Evolutionary conservation across 2,888 invertebrate genomes (phyloP), one percentile per base, ranked within the genome.

Genomic region (Lithophane leautieri): DNA sequence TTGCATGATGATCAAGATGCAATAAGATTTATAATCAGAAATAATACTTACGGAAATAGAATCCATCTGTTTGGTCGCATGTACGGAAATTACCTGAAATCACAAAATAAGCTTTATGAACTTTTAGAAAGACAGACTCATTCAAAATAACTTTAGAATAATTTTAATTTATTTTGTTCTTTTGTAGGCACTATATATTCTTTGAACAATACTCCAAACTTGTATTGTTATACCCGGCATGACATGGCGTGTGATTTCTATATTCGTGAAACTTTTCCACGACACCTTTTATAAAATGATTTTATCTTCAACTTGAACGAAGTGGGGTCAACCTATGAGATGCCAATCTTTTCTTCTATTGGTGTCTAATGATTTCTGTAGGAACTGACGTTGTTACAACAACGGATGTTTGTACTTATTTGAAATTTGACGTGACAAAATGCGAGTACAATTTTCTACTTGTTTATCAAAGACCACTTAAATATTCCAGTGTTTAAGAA

Each of bases 11-110:
- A 65, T 79, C 74, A 73, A 58, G 68, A 77, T 79, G 75, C 76
- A 79, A 76, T 61, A 78, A 79, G 60, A 79, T 71, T 76, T 70
- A 65, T 78, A 77, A 83, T 79, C 80, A 68, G 80, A 88, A 90
- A 87, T 86, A 82, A 89, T 90, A 94, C 93, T 94, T 86, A 95
- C 95, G 91, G 91, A 91, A 89, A 88, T 92, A 92, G 80, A 90
- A 91, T 92, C 92, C 92, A 88, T 92, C 92, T 87, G 91, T 86
- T 91, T 93, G 93, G 88, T 92, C 90, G 78, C 91, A 91, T 86
- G 91, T 90, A 89, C 91, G 91, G 89, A 93, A 94, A 94, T 94
- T 95, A 95, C 95, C 95, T 95, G 95, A 90, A 95, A 95, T 87
- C 79, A 92, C 14, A 62, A 92, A 92, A 89, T 82, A 82, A 90